A percentile compares a stretch with the other conserved stretches of the same genome.
Conservation (phyloP, 2,113 vertebrate species). For the Hemiprocne comata region DNA sequence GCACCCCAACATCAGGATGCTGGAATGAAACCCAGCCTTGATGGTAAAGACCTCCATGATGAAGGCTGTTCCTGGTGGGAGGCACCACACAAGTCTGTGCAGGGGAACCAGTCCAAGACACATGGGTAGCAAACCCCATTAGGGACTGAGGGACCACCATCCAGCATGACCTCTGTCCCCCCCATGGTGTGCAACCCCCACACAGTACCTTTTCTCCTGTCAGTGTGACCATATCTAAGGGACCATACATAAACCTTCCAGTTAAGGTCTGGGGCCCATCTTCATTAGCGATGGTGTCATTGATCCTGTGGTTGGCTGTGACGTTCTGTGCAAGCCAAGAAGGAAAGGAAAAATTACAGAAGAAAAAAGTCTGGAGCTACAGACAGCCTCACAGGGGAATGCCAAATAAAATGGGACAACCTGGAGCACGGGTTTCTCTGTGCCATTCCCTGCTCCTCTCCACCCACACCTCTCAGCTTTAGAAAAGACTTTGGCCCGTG, state of each 20-base stretch:
- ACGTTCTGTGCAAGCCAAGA: constrained; percentile 83
- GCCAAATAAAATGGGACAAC: neutral
- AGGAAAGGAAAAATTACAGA: neutral
- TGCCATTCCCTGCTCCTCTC: neutral
- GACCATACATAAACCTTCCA: constrained; percentile 97
- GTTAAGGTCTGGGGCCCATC: constrained; percentile 88
- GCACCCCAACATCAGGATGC: neutral
- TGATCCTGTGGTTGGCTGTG: constrained; percentile 94
- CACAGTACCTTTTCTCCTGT: constrained; percentile 91
- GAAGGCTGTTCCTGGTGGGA: neutral
- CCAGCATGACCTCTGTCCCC: neutral
- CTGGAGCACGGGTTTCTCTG: neutral
- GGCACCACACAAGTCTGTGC: neutral
- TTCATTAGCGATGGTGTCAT: constrained; percentile 89
- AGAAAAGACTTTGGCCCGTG: neutral
- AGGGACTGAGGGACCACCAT: neutral
- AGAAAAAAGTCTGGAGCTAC: neutral
- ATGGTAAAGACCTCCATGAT: neutral
- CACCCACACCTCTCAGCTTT: neutral
- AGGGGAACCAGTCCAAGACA: neutral
- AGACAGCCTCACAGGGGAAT: neutral
- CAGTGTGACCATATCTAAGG: constrained; percentile 97
- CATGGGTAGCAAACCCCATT: neutral
- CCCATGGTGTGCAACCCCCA: neutral
- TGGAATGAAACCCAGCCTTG: fast-evolving